Evolutionary conservation across 1,140 invertebrate species (phyloP), one percentile per base, ranked within the genome.

Genomic region (Drosophila erecta): DNA sequence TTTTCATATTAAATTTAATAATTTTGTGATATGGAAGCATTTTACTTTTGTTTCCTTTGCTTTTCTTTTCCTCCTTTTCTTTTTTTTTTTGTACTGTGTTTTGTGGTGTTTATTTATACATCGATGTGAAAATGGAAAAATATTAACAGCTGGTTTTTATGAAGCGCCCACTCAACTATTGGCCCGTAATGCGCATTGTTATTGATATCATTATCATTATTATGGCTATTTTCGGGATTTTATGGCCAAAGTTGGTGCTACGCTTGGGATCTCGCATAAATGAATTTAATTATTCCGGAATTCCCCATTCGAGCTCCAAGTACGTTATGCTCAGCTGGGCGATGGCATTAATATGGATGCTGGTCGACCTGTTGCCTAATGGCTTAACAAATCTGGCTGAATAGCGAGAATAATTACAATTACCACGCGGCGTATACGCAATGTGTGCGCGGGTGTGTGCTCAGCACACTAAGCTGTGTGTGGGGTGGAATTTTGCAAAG

Each of bases 241-340:
- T 80, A 87, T 87, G 72, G 30, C 37, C 38, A 75, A 89, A 85
- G 80, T 85, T 84, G 56, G 41, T 22, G 62, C 64, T 46, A 27
- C 35, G 12, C 51, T 60, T 22, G 67, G 58, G 44, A 70, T 57
- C 43, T 56, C 59, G 65, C 83, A 79, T 71, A 80, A 66, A 79
- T 84, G 76, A 79, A 89, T 89, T 90, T 89, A 89, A 89, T 84
- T 89, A 89, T 86, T 56, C 41, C 27, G 44, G 51, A 49, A 76
- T 50, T 37, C 58, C 64, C 46, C 70, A 50, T 12, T 33, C 27
- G 27, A 50, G 24, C 35, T 41, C 40, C 51, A 8, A 41, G 74
- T 62, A 74, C 54, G 57, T 43, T 50, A 51, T 56, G 46, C 44
- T 53, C 56, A 67, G 71, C 76, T 76, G 47, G 5, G 14, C 8